phyloP scores from a whole-genome alignment of 2,797 vertebrate species.

The Epinephelus coioides region DNA sequence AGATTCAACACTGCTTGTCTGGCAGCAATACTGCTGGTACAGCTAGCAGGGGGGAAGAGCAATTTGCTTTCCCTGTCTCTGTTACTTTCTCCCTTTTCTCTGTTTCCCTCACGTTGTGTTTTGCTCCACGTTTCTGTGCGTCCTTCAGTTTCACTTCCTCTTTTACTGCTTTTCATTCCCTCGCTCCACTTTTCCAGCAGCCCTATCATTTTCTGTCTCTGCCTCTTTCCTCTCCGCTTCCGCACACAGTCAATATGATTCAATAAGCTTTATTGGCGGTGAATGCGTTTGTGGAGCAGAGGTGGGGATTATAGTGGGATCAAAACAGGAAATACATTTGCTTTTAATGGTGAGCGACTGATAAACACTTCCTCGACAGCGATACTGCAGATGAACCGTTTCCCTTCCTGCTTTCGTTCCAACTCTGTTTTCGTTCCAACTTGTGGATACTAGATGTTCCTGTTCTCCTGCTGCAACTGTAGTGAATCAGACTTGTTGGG shows the following conservation, averaged over 20 bases:
- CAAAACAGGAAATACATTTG: conserved; percentile 73
- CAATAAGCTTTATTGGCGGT: conserved; percentile 61
- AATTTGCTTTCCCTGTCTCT: conserved; percentile 56
- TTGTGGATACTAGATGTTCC: conserved; percentile 47
- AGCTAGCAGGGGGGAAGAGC: conserved; percentile 55
- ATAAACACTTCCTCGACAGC: conserved; percentile 40
- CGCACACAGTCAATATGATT: conserved; percentile 53
- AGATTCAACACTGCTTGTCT: conserved; percentile 71
- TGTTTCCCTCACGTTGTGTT: conserved; percentile 6
- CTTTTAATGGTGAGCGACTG: conserved; percentile 56
- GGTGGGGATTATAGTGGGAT: conserved; percentile 50
- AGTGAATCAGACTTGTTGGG: conserved; percentile 51
- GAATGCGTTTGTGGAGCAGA: conserved; percentile 44
- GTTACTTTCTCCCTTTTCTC: conserved; percentile 44
- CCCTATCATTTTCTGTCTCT: conserved; percentile 37
- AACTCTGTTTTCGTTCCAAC: conserved; percentile 22
- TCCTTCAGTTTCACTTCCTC: conserved; percentile 54
- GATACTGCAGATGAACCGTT: conserved; percentile 37
- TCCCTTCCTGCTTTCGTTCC: not conserved
- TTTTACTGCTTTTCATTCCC: conserved; percentile 26
- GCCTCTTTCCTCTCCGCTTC: conserved; percentile 20
- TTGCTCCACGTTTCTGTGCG: conserved; percentile 21
- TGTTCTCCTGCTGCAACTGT: conserved; percentile 27
- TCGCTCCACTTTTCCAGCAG: conserved; percentile 36
- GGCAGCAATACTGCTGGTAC: conserved; percentile 66